These are phyloP conservation scores for Drosophila novamexicana DNA, from an alignment of 1,140 invertebrate genomes.

Conservation along the genomic window DNA sequence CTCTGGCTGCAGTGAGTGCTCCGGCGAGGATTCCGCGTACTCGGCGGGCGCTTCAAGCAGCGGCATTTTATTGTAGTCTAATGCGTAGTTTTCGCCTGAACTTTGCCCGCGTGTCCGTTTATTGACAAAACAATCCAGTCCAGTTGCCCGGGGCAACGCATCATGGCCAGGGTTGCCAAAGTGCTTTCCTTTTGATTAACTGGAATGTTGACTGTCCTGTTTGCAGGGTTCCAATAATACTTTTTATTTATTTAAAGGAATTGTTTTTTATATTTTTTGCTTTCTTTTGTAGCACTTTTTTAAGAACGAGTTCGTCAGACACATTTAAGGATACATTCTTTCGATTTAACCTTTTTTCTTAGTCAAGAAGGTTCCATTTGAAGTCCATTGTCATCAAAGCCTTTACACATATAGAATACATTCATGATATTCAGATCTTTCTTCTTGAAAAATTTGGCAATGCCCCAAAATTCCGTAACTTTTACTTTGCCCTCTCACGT, in stretches of 20 bases:
- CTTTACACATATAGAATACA: not conserved
- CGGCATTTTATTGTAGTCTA: constrained; percentile 51
- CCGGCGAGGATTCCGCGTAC: constrained; percentile 69
- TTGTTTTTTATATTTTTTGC: too few species aligned
- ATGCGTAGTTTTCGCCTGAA: not conserved
- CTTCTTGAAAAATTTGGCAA: not conserved
- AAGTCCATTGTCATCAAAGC: too few species aligned
- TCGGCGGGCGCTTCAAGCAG: constrained; percentile 72
- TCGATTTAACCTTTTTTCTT: too few species aligned
- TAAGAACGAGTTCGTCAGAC: too few species aligned
- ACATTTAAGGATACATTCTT: too few species aligned
- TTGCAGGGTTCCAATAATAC: too few species aligned
- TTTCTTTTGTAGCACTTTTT: too few species aligned
- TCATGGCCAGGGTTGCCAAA: constrained; percentile 17
- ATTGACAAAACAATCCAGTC: constrained; percentile 56
- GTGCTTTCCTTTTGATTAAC: not conserved
- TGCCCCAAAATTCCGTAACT: constrained; percentile 15
- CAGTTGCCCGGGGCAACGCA: constrained; percentile 29
- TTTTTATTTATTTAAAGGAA: too few species aligned
- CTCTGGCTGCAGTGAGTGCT: constrained; percentile 68
- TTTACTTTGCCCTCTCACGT: constrained; percentile 13
- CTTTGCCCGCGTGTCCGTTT: constrained; percentile 28
- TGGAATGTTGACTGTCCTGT: not conserved
- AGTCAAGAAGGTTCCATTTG: too few species aligned
- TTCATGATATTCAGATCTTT: not conserved